phyloP scores from a whole-genome alignment of 2,888 invertebrate species.

The Augochlorella aurata region DNA sequence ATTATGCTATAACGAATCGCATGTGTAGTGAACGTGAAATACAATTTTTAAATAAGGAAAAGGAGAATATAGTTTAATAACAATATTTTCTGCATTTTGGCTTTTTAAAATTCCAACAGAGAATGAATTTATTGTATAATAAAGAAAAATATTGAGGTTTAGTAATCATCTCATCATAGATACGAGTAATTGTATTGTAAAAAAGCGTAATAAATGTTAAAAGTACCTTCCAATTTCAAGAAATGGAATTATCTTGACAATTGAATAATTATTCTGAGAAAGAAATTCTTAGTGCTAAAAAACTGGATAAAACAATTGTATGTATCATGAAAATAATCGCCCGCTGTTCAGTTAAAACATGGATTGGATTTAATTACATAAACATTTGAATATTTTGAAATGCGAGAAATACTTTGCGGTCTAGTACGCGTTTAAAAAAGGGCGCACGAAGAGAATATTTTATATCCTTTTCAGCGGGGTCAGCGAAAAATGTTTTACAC shows the following conservation, averaged over 20 bases:
- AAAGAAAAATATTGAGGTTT: background rate
- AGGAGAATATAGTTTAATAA: background rate
- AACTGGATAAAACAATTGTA: background rate
- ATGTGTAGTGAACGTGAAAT: too few species aligned
- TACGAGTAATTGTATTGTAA: background rate
- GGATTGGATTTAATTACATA: background rate
- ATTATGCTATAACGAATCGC: background rate
- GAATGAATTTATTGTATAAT: background rate
- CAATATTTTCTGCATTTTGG: background rate
- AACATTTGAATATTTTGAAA: background rate
- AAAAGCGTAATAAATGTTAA: background rate
- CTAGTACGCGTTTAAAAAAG: background rate
- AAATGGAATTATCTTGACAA: too few species aligned
- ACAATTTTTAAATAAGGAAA: background rate
- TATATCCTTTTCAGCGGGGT: background rate
- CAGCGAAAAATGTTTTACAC: background rate
- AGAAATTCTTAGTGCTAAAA: background rate
- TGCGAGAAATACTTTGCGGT: background rate
- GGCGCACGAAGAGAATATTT: background rate
- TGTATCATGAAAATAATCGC: background rate
- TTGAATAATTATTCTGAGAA: background rate
- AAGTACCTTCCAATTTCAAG: background rate
- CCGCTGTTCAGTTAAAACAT: background rate
- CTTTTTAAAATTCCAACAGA: background rate
- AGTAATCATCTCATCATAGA: background rate